These are phyloP conservation scores for Eleginops maclovinus DNA, from an alignment of 2,113 vertebrate genomes.

Conservation along the genomic window DNA sequence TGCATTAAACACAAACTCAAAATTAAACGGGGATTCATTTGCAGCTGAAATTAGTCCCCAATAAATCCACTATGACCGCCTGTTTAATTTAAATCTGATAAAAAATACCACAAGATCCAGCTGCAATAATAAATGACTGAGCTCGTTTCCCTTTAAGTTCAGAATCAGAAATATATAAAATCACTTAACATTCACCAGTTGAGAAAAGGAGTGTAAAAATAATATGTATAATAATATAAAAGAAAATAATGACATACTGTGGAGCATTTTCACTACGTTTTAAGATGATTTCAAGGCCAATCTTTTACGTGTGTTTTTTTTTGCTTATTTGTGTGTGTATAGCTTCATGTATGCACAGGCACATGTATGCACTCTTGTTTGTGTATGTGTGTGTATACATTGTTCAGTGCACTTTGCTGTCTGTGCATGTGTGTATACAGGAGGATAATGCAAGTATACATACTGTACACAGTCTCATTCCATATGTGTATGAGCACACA, in stretches of 20 bases:
- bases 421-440: neutral
- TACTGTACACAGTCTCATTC: neutral
- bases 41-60: neutral
- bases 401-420: neutral
- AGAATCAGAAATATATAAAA: neutral
- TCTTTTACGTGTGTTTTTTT: neutral
- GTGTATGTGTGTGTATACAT: neutral
- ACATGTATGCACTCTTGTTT: neutral
- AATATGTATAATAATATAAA: neutral
- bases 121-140: neutral
- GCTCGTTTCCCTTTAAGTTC: neutral
- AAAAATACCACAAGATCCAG: neutral
- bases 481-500: neutral
- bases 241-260: neutral
- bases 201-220: neutral
- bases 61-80: neutral
- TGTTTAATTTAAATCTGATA: neutral
- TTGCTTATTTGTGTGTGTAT: neutral
- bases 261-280: neutral
- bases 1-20: too few species aligned
- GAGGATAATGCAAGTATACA: neutral
- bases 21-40: neutral
- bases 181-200: neutral
- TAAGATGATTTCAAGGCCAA: too few species aligned
- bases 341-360: neutral